Percentiles rank a stretch among this genome's conserved stretches.
Conservation (phyloP, 2,797 vertebrate genomes). For the Xyrichtys novacula region DNA sequence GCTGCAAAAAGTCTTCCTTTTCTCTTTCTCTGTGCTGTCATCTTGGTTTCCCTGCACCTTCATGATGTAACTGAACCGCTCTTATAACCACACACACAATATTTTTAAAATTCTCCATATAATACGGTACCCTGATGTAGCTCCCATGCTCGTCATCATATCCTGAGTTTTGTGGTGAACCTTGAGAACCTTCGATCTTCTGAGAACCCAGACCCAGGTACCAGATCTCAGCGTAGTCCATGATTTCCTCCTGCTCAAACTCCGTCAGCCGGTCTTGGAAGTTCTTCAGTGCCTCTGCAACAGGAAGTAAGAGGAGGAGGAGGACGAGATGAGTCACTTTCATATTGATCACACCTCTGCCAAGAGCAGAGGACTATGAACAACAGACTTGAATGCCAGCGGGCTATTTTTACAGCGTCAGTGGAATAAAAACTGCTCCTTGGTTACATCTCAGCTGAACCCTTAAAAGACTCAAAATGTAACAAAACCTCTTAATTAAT, state of each 20-base stretch:
- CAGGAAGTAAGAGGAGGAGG: constrained; percentile 55
- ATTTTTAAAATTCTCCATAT: not conserved
- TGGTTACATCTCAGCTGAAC: constrained; percentile 6
- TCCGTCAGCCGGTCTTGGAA: constrained; percentile 91
- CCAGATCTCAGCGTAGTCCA: constrained; percentile 93
- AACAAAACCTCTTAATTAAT: not conserved
- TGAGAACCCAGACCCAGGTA: constrained; percentile 93
- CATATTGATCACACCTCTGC: constrained; percentile 40
- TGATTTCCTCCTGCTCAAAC: constrained; percentile 94
- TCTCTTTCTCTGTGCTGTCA: too few relatives aligned
- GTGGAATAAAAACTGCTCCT: constrained; percentile 1
- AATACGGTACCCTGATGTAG: constrained; percentile 89
- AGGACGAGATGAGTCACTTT: constrained; percentile 56
- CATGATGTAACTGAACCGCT: too few relatives aligned
- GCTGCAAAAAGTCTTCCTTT: too few relatives aligned
- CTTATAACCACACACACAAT: too few relatives aligned
- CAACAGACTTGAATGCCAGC: constrained; percentile 22
- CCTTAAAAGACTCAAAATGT: not conserved
- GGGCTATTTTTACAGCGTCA: constrained; percentile 46
- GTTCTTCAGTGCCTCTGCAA: constrained; percentile 90
- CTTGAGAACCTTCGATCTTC: constrained; percentile 88
- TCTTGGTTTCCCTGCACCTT: too few relatives aligned
- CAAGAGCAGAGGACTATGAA: constrained; percentile 51
- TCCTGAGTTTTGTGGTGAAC: constrained; percentile 87
- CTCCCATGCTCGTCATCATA: constrained; percentile 95